A percentile compares a stretch with the other conserved stretches of the same genome.
Evolutionary conservation across 2,113 vertebrate genomes (phyloP).

Genomic region (Anas platyrhynchos): DNA sequence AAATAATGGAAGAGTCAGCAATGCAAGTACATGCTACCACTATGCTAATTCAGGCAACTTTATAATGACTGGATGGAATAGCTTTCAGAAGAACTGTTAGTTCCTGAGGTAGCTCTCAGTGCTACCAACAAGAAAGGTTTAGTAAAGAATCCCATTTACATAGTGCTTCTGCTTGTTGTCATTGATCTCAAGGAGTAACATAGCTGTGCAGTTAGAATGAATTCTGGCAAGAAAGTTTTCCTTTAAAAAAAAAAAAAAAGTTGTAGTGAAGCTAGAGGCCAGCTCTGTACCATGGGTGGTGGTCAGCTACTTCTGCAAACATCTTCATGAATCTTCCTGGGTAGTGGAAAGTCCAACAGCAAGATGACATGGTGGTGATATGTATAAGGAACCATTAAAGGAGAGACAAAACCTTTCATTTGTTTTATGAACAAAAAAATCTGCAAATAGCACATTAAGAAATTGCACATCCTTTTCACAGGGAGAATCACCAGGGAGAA

Average conservation of each 20-base stretch:
- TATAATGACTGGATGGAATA: neutral
- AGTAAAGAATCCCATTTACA: neutral
- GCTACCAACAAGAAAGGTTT: neutral
- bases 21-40: neutral
- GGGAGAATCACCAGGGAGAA: neutral
- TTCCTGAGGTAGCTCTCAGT: neutral
- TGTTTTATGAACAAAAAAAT: neutral
- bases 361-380: neutral
- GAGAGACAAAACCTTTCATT: no score
- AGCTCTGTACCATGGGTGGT: neutral
- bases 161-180: neutral
- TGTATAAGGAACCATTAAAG: neutral
- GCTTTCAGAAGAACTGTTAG: neutral
- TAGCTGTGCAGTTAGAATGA: neutral
- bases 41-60: neutral
- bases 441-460: neutral
- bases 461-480: neutral
- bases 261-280: neutral
- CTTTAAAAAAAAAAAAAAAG: neutral
- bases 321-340: neutral
- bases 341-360: neutral
- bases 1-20: neutral
- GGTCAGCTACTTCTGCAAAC: neutral
- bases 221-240: neutral
- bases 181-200: neutral